Conservation (phyloP, 2,888 invertebrate species). For the Mamestra brassicae region DNA sequence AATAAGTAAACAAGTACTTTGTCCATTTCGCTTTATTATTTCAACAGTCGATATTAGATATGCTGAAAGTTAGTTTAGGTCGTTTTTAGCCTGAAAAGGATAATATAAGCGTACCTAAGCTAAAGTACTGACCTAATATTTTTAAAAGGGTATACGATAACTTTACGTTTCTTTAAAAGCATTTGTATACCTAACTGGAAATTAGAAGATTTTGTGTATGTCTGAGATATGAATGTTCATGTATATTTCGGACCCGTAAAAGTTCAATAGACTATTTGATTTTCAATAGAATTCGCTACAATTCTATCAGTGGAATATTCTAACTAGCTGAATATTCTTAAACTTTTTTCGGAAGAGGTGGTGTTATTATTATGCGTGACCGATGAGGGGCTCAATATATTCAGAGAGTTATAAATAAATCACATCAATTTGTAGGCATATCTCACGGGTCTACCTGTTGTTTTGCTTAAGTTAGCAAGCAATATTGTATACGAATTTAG, state of each 20-base stretch:
- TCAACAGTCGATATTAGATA: conserved; percentile 4
- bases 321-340: conserved; percentile 1
- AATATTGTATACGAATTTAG: conserved; percentile 50
- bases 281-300: background rate
- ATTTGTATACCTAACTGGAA: background rate
- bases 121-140: conserved; percentile 1
- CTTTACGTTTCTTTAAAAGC: background rate
- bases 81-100: conserved; percentile 10
- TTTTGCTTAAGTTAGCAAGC: conserved; percentile 31
- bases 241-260: background rate
- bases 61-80: conserved; percentile 38
- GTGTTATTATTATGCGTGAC: background rate
- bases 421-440: background rate
- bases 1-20: conserved; percentile 9
- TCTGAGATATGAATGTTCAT: background rate
- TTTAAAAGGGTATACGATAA: conserved; percentile 3
- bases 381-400: conserved; percentile 1
- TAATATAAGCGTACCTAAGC: background rate
- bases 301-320: background rate
- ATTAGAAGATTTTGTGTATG: background rate
- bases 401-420: conserved; percentile 1
- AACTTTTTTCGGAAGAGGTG: background rate
- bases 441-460: conserved; percentile 13
- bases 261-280: conserved; percentile 2
- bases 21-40: conserved; percentile 23